Percentiles rank a stretch among this genome's conserved stretches.
phyloP scores from a whole-genome alignment of 1,140 invertebrate genomes.

The Plodia interpunctella region DNA sequence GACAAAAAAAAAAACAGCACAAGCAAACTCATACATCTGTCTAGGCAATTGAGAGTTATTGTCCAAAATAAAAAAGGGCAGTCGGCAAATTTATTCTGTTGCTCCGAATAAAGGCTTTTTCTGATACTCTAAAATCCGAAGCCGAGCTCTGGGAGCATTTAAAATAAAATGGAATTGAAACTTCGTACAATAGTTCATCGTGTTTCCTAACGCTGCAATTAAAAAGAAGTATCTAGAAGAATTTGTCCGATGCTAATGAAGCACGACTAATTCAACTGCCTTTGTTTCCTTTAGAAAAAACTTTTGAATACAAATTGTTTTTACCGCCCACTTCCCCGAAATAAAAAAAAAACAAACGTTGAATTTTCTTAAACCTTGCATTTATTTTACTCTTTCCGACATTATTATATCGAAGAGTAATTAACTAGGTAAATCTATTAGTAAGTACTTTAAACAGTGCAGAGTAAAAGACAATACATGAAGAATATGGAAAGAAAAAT shows the following conservation, averaged over 20 bases:
- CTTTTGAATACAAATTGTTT: constrained; percentile 31
- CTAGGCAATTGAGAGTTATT: constrained; percentile 1
- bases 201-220: constrained; percentile 62
- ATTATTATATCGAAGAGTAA: not conserved
- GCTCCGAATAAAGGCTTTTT: constrained; percentile 32
- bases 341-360: not conserved
- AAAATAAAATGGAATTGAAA: constrained; percentile 46
- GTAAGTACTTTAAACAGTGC: too few relatives aligned
- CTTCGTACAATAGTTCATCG: constrained; percentile 57
- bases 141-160: constrained; percentile 40
- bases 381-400: not conserved
- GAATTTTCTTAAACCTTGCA: not conserved
- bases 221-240: constrained; percentile 57
- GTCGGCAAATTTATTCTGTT: constrained; percentile 25
- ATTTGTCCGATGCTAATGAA: constrained; percentile 55
- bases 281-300: constrained; percentile 30
- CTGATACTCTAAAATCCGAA: constrained; percentile 35
- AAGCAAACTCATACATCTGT: not conserved
- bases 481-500: not conserved
- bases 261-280: constrained; percentile 28
- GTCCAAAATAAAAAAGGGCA: constrained; percentile 12
- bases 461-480: too few relatives aligned
- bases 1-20: not conserved
- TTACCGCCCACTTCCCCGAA: constrained; percentile 11
- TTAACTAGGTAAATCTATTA: not conserved